Percentiles rank a stretch among this genome's conserved stretches.
phyloP scores from a whole-genome alignment of 2,888 invertebrate genomes.

The Pachycephus smyrnensis region DNA sequence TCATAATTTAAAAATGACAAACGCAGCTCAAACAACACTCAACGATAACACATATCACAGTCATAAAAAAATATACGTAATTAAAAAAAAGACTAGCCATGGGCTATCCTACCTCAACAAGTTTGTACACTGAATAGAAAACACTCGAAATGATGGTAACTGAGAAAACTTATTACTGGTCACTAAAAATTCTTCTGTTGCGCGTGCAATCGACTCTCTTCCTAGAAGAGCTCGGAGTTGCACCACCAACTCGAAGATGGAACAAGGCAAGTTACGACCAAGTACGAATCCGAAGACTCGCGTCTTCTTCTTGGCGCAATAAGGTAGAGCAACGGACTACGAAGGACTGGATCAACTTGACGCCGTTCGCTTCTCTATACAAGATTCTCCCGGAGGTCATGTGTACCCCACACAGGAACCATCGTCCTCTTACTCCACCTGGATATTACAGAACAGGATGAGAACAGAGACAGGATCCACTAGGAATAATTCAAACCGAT shows the following conservation, averaged over 20 bases:
- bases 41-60: too few species aligned
- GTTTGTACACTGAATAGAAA: too few species aligned
- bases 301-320: constrained; percentile 1
- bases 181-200: not conserved
- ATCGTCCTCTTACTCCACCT: constrained; percentile 6
- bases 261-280: not conserved
- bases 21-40: too few species aligned
- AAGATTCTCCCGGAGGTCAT: constrained; percentile 48
- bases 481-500: not conserved
- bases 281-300: not conserved
- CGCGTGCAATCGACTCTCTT: constrained; percentile 32
- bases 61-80: too few species aligned
- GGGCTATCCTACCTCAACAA: too few species aligned
- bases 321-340: constrained; percentile 20
- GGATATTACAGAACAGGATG: not conserved
- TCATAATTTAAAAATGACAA: too few species aligned
- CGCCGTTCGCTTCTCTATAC: constrained; percentile 50
- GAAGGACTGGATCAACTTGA: constrained; percentile 48
- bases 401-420: constrained; percentile 33
- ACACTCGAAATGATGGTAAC: too few species aligned
- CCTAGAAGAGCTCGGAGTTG: constrained; percentile 3
- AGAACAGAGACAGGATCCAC: not conserved
- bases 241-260: not conserved
- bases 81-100: too few species aligned
- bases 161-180: too few species aligned